Base-by-base conservation (phyloP, 1,140 invertebrate species). In the Drosophila oshimai region DNA sequence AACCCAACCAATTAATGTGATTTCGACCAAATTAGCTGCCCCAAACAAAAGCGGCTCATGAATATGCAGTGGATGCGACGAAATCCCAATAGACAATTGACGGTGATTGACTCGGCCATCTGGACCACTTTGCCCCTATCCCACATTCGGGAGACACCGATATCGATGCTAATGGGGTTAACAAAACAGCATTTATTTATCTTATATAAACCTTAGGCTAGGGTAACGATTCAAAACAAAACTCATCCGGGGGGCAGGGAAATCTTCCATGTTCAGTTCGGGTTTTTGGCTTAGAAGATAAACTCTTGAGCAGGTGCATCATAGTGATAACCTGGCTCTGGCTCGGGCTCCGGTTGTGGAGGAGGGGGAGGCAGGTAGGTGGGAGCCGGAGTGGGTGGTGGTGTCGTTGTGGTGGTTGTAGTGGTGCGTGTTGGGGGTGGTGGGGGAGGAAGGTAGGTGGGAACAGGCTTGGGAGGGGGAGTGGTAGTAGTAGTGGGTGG, bases 261-360 rank as follows among this genome's bases (percentile, higher is more conserved):
- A 41, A 50, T 65, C 36, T 50, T 65, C 42, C 20, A 44, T 17
- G 17, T 55, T 57, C 55, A 62, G 42, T 68, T 22, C 36, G 29
- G 50, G 45, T 12, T n/a, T 26, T 36, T 45, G 36, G 26, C 20
- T 51, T 73, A 87, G 55, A 77, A 87, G 31, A 61, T 17, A 36
- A 87, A 87, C 5, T 55, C 46, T 33, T 80, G 55, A 10, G 74
- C 69, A 9, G 87, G 87, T n/a, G 46, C 68, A n/a, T 89, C 72
- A 17, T 89, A 89, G 57, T 78, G 87, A 18, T 89, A 89, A n/a
- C 87, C 77, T 5, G 65, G 60, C 15, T 88, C 71, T 26, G 55
- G 53, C 42, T 50, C 47, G 0, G 29, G 22, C 24, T 60, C 22
- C 0, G 49, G 55, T 34, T 51, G 36, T 0, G 57, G 57, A 1